Evolutionary conservation across 30 jellyfish, hydroid and myxozoan species (phyloP).

Genomic region (Chrysaora quinquecirrha): DNA sequence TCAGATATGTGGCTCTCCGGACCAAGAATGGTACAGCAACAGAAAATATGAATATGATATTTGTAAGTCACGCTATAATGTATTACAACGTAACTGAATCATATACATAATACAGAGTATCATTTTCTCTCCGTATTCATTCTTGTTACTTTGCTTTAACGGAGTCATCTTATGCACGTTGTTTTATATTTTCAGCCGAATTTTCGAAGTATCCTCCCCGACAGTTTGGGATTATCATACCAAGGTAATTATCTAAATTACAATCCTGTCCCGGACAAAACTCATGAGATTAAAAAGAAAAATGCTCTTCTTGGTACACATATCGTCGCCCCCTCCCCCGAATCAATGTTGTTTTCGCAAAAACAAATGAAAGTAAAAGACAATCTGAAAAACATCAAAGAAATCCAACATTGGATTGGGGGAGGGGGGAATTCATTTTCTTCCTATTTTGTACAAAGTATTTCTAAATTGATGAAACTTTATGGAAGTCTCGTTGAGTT

Average conservation of each 20-base stretch:
- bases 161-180: too few species aligned
- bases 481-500: too few species aligned
- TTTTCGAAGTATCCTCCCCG: slow-evolving; percentile 4
- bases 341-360: neutral
- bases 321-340: neutral
- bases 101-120: too few species aligned
- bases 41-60: neutral
- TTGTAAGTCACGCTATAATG: neutral
- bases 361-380: neutral
- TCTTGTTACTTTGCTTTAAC: neutral
- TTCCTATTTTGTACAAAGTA: too few species aligned
- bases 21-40: slow-evolving; percentile 45
- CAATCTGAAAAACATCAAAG: neutral
- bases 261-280: too few species aligned
- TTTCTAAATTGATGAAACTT: too few species aligned
- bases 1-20: slow-evolving; percentile 64
- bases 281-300: too few species aligned
- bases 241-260: neutral
- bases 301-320: too few species aligned
- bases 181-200: slow-evolving; percentile 21
- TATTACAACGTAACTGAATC: neutral
- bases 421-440: too few species aligned
- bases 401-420: neutral
- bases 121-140: neutral
- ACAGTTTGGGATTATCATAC: slow-evolving; percentile 1